phyloP scores from a whole-genome alignment of 2,797 vertebrate species.

The Danionella dracula region DNA sequence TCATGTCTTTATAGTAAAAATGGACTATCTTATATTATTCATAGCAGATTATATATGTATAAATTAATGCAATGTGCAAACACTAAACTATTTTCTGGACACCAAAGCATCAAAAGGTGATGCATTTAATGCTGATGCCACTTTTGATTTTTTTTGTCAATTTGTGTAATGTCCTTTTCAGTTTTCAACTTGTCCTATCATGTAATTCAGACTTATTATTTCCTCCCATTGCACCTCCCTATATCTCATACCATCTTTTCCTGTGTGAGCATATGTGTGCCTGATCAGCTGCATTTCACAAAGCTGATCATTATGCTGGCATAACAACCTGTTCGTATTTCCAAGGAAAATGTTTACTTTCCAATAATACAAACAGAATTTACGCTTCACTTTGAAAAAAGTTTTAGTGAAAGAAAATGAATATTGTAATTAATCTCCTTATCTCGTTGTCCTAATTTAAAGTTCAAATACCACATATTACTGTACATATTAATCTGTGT shows the following conservation, averaged over 20 bases:
- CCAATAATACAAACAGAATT: too few relatives aligned
- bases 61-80: too few relatives aligned
- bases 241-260: background rate
- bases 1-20: too few relatives aligned
- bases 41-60: constrained; percentile 3
- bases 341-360: too few relatives aligned
- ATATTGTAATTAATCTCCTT: too few relatives aligned
- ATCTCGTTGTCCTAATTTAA: too few relatives aligned
- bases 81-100: too few relatives aligned
- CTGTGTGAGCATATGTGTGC: background rate
- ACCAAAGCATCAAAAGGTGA: background rate
- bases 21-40: constrained; percentile 1
- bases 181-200: constrained; percentile 8
- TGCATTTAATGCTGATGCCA: background rate
- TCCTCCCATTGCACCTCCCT: constrained; percentile 10
- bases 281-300: background rate
- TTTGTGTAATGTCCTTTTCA: constrained; percentile 16
- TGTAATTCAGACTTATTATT: constrained; percentile 2
- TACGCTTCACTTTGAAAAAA: too few relatives aligned
- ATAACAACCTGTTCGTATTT: background rate
- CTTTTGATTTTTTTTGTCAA: constrained; percentile 14
- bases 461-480: background rate
- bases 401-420: too few relatives aligned
- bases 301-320: constrained; percentile 8
- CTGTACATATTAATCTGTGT: background rate